phyloP scores from a whole-genome alignment of 2,797 vertebrate genomes.

The Xyrichtys novacula region DNA sequence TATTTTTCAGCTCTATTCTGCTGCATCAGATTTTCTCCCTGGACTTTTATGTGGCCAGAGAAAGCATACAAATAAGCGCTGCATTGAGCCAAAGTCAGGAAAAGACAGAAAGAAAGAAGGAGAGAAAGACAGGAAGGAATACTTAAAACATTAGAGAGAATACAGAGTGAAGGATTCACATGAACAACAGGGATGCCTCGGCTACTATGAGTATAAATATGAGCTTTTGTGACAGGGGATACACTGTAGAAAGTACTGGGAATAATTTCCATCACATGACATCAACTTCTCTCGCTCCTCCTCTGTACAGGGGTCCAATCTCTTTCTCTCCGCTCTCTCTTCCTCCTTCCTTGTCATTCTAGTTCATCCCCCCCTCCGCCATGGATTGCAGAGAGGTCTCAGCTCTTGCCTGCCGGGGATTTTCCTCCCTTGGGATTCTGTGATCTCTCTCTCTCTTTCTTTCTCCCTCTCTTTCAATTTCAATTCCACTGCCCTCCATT shows the following conservation, averaged over 20 bases:
- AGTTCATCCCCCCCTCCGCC: constrained; percentile 30
- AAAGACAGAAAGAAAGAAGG: constrained; percentile 36
- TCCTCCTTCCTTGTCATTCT: constrained; percentile 31
- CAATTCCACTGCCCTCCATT: constrained; percentile 61
- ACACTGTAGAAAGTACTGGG: constrained; percentile 37
- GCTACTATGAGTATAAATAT: constrained; percentile 52
- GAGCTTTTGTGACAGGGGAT: constrained; percentile 41
- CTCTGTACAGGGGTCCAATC: constrained; percentile 19
- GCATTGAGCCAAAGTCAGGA: constrained; percentile 58
- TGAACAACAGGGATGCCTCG: constrained; percentile 30
- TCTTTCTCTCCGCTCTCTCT: constrained; percentile 20
- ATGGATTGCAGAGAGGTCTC: constrained; percentile 57
- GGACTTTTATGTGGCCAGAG: constrained; percentile 57
- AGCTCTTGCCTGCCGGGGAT: constrained; percentile 56
- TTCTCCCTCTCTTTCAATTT: constrained; percentile 58
- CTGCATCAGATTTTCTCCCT: constrained; percentile 38
- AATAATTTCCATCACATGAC: constrained; percentile 56
- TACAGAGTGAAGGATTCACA: constrained; percentile 22
- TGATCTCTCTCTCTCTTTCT: constrained; percentile 62
- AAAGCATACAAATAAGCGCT: constrained; percentile 53
- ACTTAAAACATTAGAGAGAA: constrained; percentile 49
- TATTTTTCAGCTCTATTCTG: constrained; percentile 32
- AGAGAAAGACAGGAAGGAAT: constrained; percentile 39
- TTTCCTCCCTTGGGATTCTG: constrained; percentile 61
- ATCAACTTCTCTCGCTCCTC: constrained; percentile 27